These are phyloP conservation scores for Reinhardtius hippoglossoides DNA, from an alignment of 2,113 vertebrate species.

Conservation along the genomic window DNA sequence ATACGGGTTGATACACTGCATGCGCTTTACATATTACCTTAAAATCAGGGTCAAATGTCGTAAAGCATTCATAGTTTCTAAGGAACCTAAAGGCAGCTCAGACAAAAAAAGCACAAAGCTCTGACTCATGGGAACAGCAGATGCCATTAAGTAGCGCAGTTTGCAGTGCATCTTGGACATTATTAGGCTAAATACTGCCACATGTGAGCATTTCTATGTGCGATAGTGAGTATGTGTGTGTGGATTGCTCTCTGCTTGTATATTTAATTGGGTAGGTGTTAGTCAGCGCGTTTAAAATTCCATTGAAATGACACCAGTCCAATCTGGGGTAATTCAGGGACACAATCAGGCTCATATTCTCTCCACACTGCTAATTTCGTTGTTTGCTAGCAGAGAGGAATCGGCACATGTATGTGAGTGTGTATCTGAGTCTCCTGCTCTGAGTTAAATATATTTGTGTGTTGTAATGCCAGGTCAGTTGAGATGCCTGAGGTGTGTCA, in stretches of 20 bases:
- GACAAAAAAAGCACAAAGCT: slow-evolving; percentile 28
- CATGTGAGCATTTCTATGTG: slow-evolving; percentile 40
- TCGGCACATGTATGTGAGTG: slow-evolving; percentile 4
- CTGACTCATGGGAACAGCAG: slow-evolving; percentile 43
- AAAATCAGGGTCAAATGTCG: slow-evolving; percentile 12
- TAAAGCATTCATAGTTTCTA: not conserved
- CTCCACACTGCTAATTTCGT: slow-evolving; percentile 52
- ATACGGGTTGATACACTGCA: not conserved
- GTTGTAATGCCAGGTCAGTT: slow-evolving; percentile 37
- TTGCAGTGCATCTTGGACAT: slow-evolving; percentile 43
- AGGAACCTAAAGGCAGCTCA: slow-evolving; percentile 11
- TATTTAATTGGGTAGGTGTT: slow-evolving; percentile 71
- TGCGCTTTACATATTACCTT: slow-evolving; percentile 1
- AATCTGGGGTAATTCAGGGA: slow-evolving; percentile 68
- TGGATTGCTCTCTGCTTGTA: slow-evolving; percentile 53
- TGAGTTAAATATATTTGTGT: slow-evolving; percentile 26
- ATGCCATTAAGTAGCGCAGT: slow-evolving; percentile 36
- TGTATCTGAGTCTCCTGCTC: slow-evolving; percentile 3
- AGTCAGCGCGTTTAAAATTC: slow-evolving; percentile 76
- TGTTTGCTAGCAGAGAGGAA: slow-evolving; percentile 27
- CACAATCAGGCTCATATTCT: slow-evolving; percentile 58
- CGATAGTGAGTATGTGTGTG: slow-evolving; percentile 30
- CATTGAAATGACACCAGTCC: slow-evolving; percentile 66
- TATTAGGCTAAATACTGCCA: slow-evolving; percentile 55
- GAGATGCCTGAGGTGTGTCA: slow-evolving; percentile 38